Evolutionary conservation across 2,113 vertebrate species (phyloP).

Genomic region (Corythoichthys intestinalis): DNA sequence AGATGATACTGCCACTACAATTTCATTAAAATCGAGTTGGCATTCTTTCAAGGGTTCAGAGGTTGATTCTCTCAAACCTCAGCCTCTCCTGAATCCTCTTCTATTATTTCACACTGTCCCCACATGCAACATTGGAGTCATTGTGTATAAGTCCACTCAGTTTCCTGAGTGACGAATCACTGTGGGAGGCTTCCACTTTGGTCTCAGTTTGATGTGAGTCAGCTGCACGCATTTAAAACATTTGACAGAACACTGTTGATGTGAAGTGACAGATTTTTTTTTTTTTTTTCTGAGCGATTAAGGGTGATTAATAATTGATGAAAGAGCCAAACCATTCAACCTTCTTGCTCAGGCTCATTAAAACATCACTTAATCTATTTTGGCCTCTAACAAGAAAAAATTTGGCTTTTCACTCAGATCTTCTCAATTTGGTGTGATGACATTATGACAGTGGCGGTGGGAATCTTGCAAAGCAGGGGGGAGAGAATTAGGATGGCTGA

Average conservation of each 20-base stretch:
- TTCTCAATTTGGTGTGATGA: conserved; percentile 39
- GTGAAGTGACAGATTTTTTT: not conserved
- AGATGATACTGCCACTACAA: not conserved
- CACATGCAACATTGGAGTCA: conserved; percentile 43
- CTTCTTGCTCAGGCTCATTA: not conserved
- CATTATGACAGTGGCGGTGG: conserved; percentile 15
- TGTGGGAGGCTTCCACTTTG: conserved; percentile 15
- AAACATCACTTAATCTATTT: conserved; percentile 14
- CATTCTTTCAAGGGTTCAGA: conserved; percentile 62
- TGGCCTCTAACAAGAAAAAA: conserved; percentile 12
- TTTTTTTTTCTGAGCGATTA: not conserved
- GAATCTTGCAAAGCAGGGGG: conserved; percentile 29
- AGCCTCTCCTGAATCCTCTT: conserved; percentile 32
- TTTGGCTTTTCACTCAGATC: not conserved
- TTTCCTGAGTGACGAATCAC: conserved; percentile 48
- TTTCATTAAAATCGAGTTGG: not conserved
- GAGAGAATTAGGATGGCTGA: conserved; percentile 51
- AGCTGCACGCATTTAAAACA: conserved; percentile 14
- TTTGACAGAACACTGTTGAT: not conserved
- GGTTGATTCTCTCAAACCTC: conserved; percentile 25
- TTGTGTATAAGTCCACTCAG: conserved; percentile 46
- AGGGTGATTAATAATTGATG: conserved; percentile 4
- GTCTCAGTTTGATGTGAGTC: conserved; percentile 14
- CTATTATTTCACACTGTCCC: conserved; percentile 12
- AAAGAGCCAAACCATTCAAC: conserved; percentile 1